These are phyloP conservation scores for Aythya baeri DNA, from an alignment of 2,113 vertebrate genomes.

Conservation along the genomic window DNA sequence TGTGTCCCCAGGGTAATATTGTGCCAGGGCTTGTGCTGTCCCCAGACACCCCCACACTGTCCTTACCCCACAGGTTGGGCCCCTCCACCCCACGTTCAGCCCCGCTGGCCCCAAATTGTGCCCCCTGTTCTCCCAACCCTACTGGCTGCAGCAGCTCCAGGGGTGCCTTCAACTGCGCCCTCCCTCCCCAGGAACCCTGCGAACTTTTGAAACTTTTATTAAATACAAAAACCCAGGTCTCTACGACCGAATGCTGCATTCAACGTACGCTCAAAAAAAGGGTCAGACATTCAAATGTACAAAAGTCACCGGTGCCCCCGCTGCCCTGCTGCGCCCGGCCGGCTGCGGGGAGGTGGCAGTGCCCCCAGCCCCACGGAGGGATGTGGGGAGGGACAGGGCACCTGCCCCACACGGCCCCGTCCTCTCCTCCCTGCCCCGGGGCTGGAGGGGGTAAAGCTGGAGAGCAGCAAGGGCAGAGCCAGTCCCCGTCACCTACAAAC, in stretches of 20 bases:
- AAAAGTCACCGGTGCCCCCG: conserved; percentile 52
- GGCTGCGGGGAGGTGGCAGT: not conserved
- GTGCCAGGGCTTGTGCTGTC: too few relatives aligned
- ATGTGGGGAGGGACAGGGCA: not conserved
- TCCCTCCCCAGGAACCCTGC: not conserved
- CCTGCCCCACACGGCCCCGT: not conserved
- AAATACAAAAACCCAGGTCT: conserved; percentile 74
- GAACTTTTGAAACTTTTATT: conserved; percentile 74
- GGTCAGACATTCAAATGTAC: conserved; percentile 77
- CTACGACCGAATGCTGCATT: conserved; percentile 63
- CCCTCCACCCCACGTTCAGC: not conserved
- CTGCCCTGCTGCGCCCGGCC: not conserved
- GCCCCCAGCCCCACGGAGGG: not conserved
- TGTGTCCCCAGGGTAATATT: too few relatives aligned
- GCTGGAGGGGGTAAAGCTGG: not conserved
- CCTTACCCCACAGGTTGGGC: conserved; percentile 71
- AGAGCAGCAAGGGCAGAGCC: not conserved
- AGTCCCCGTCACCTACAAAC: not conserved
- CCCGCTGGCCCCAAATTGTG: not conserved
- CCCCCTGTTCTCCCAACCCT: too few relatives aligned
- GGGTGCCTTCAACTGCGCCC: not conserved
- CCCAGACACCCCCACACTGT: too few relatives aligned
- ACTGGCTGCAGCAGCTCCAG: not conserved
- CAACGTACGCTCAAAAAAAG: conserved; percentile 73
- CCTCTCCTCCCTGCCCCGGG: not conserved